Base-by-base conservation (phyloP, 2,797 vertebrate species). In the Megalops cyprinoides region DNA sequence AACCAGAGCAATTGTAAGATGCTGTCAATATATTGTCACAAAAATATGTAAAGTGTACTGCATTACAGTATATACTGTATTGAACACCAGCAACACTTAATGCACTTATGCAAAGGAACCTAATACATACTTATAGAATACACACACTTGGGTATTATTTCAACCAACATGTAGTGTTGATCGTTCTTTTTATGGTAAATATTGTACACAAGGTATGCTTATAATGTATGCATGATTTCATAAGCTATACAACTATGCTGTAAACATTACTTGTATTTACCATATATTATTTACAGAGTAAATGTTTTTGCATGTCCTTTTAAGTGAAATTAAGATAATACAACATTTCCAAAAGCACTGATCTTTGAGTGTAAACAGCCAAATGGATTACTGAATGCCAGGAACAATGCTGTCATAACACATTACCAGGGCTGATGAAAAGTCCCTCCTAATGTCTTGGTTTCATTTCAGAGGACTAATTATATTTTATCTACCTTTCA, bases 381-480 rank as follows among this genome's bases (percentile, higher is more conserved):
- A 65, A 53, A 75, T 44, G 69, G 55, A 75, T 58, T 58, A 28
- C 23, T 31, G 71, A 77, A 58, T 51, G 49, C 34, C 5, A 28
- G 34, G 28, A 51, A 56, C 67, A 62, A 49, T 37, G 75, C 75
- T 42, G 71, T 78, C 51, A 74, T 60, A 34, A 34, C 9, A 60
- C n/a, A 34, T 53, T 48, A 53, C 60, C 78, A 46, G 37, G 78
- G n/a, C 46, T 44, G 76, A 42, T 8, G 42, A 79, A 37, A 79
- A 71, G 62, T 49, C 31, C 44, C 48, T 69, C 46, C 60, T 79
- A 79, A 79, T 79, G 65, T 79, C 44, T 79, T 46, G 58, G 62
- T 79, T 67, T 69, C 49, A 14, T 78, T 53, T 78, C 62, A 20
- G 48, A 73, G 75, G 62, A 55, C 49, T 77, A 73, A 77, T 78